Evolutionary conservation across 2,113 vertebrate genomes (phyloP).

Genomic region (Propithecus coquereli): DNA sequence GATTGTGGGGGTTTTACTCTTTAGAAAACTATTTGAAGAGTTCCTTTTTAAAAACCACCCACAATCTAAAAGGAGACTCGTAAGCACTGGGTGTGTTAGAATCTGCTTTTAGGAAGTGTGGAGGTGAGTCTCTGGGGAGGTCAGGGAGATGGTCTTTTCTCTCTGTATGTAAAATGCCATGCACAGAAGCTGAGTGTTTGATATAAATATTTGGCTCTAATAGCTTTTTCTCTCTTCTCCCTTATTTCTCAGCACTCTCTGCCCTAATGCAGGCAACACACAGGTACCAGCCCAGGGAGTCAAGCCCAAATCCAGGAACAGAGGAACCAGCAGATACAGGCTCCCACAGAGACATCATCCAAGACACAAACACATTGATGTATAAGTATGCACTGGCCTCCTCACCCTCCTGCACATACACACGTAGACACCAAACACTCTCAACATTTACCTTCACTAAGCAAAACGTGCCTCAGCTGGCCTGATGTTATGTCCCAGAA

Average conservation of each 20-base stretch:
- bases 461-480: neutral
- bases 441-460: neutral
- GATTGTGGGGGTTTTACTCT: neutral
- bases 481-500: neutral
- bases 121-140: neutral
- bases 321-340: neutral
- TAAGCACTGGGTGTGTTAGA: neutral
- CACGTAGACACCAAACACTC: neutral
- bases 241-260: neutral
- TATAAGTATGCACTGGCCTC: neutral
- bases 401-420: neutral
- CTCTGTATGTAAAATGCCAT: constrained; percentile 9
- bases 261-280: neutral
- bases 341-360: neutral
- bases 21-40: neutral
- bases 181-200: neutral
- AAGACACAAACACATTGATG: neutral
- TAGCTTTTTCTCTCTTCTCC: neutral
- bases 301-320: neutral
- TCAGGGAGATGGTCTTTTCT: neutral
- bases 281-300: neutral
- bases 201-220: neutral
- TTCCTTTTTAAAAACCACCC: neutral
- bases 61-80: neutral
- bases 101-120: neutral